Evolutionary conservation across 2,113 vertebrate species (phyloP), one percentile per base, ranked within the genome.

Genomic region (Acanthisitta chloris): DNA sequence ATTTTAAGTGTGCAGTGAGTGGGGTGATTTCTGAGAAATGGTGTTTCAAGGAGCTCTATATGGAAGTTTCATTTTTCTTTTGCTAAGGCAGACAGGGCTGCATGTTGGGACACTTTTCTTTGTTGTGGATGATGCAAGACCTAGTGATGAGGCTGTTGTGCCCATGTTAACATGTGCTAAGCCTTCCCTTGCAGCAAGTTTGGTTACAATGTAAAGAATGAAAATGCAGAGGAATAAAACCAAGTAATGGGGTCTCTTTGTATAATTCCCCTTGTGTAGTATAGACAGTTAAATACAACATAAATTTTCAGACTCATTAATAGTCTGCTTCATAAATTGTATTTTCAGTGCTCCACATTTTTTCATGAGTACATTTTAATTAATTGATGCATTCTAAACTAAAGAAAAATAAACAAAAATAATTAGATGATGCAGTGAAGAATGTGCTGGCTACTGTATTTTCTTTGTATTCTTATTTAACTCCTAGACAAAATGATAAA

Each of bases 151-250:
- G 51, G 71, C 43, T 65, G 17, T 17, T 59, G 57, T 33, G 66
- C 23, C 23, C 38, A 2, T 14, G 20, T 57, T 36, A 51, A 36
- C 0, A 0, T 26, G 36, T 9, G n/a, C 45, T 18, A 31, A 51
- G 14, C 59, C 36, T 70, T 81, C 29, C 51, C 36, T 57, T 72
- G 40, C 34, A 83, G 86, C 66, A 95, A 61, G 66, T 72, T 65
- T 70, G 42, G 13, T 45, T 66, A 48, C 28, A 28, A 13, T 7
- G 14, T 34, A 81, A 73, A 57, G 14, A 88, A 43, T 59, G 23
- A 89, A 91, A 87, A 88, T 59, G 16, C 26, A 55, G 61, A 61
- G 28, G 17, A 64, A 40, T 45, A 21, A 78, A 70, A 62, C 51
- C 36, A 90, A 57, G 9, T 33, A 66, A 40, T 9, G n/a, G 24